Conservation (phyloP, 2,113 vertebrate species). For the Epinephelus moara region DNA sequence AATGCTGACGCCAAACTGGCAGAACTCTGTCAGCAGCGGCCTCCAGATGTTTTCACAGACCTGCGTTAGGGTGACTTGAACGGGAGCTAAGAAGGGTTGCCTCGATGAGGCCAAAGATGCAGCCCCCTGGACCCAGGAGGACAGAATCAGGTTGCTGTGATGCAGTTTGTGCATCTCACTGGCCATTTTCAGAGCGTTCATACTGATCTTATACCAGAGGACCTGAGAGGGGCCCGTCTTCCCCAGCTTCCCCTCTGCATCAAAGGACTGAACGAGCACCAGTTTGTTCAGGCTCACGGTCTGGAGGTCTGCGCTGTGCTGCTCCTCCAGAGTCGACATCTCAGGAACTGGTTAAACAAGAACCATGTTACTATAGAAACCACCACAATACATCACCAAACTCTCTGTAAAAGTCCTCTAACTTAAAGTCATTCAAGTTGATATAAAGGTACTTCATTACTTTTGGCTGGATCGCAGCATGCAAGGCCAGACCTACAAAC, state of each 20-base stretch:
- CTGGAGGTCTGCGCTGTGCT: conserved; percentile 64
- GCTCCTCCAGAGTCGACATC: conserved; percentile 64
- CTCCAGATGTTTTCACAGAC: conserved; percentile 73
- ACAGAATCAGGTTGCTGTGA: conserved; percentile 78
- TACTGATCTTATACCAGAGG: conserved; percentile 65
- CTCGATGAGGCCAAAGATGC: not conserved
- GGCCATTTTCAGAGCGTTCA: conserved; percentile 65
- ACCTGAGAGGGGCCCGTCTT: not conserved
- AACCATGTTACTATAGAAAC: not conserved
- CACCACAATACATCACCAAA: too few relatives aligned
- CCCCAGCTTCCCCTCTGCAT: conserved; percentile 27
- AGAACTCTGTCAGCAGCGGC: conserved; percentile 57
- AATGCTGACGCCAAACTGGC: conserved; percentile 33
- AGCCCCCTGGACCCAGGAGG: conserved; percentile 69
- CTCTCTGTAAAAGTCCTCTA: too few relatives aligned
- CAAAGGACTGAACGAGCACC: conserved; percentile 61
- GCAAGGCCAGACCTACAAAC: too few relatives aligned
- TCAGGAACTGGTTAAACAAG: conserved; percentile 73
- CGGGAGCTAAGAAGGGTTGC: rapidly evolving
- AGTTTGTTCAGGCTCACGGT: conserved; percentile 65
- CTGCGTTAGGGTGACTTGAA: conserved; percentile 53
- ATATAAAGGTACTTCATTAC: too few relatives aligned
- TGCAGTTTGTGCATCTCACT: conserved; percentile 72
- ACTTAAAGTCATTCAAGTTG: too few relatives aligned
- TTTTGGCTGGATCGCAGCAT: too few relatives aligned